Base-by-base conservation (phyloP, 2,888 invertebrate genomes). In the Hartigia nigra region DNA sequence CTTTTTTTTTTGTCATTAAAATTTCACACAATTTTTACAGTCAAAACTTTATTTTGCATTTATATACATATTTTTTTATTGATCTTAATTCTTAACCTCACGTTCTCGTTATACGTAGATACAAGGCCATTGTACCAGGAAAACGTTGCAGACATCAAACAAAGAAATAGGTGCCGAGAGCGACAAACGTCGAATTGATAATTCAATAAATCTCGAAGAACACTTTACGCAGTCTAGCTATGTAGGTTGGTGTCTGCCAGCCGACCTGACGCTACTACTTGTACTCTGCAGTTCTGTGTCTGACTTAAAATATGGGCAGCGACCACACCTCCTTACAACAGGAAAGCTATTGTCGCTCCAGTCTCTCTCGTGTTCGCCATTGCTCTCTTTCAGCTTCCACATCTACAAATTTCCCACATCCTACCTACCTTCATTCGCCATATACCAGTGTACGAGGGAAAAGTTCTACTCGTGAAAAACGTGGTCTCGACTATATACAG, bases 231-330 rank as follows among this genome's bases (percentile, higher is more conserved):
- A 55, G 55, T 55, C 23, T 55, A 23, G 55, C 55, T 55, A 55
- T 55, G 55, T 55, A 55, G 55, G 55, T 55, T 55, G 55, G 55
- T 55, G 55, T 55, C 55, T 55, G 55, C 55, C 55, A 55, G 23
- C 14, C 55, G 78, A 69, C 81, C 78, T 82, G 83, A 76, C 81
- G 82, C 83, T 86, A 84, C 84, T 82, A 84, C 88, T 88, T 87
- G 88, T 87, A 86, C 85, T 80, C 83, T 78, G 84, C 81, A 85
- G 82, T 86, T 81, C 90, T 90, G 90, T 87, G 87, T 84, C 86
- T 90, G 90, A 90, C 90, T 90, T 90, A 88, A 90, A 89, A 89
- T 90, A 90, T 88, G 88, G 85, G 82, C 81, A 83, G 78, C 85
- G 86, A 85, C 90, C 90, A 90, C 90, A 90, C 90, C 90, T 89